A percentile compares a stretch with the other conserved stretches of the same genome.
These are phyloP conservation scores for Drosophila mulleri DNA, from an alignment of 2,888 invertebrate species.

Conservation along the genomic window DNA sequence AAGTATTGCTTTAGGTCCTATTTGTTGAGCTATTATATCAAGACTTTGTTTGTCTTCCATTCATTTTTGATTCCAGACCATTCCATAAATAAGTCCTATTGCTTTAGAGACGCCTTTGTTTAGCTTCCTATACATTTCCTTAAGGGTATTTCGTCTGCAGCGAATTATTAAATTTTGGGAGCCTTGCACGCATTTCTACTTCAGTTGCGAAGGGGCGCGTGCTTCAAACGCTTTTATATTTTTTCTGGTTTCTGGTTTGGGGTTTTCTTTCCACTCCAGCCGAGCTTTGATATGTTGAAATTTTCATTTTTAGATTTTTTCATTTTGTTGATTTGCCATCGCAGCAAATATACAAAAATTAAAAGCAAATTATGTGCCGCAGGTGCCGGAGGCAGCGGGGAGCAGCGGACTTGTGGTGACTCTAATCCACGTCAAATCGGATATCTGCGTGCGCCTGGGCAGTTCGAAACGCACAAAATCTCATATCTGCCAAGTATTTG, in stretches of 20 bases:
- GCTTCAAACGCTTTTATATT: conserved; percentile 58
- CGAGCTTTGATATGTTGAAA: conserved; percentile 38
- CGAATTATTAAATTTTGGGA: conserved; percentile 8
- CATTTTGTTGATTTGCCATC: conserved; percentile 49
- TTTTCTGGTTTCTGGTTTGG: conserved; percentile 50
- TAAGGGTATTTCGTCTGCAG: background rate
- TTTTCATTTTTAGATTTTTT: conserved; percentile 17
- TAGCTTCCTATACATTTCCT: too few species aligned
- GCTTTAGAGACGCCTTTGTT: background rate
- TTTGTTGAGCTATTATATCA: background rate
- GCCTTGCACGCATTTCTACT: conserved; percentile 56
- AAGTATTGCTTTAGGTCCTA: too few species aligned
- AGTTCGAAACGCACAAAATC: background rate
- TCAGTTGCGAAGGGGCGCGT: conserved; percentile 45
- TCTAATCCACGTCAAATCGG: conserved; percentile 6
- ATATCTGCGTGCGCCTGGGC: background rate
- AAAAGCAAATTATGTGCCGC: conserved; percentile 69
- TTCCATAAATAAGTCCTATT: background rate
- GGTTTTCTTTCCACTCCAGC: conserved; percentile 18
- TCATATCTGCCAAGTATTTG: conserved; percentile 20
- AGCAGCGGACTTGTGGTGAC: conserved; percentile 13
- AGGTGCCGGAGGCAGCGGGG: background rate
- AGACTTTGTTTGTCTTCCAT: background rate
- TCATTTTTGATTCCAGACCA: background rate
- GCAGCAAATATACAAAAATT: conserved; percentile 59